Base-by-base conservation (phyloP, 2,797 vertebrate genomes). In the Micropoecilia bifurca region DNA sequence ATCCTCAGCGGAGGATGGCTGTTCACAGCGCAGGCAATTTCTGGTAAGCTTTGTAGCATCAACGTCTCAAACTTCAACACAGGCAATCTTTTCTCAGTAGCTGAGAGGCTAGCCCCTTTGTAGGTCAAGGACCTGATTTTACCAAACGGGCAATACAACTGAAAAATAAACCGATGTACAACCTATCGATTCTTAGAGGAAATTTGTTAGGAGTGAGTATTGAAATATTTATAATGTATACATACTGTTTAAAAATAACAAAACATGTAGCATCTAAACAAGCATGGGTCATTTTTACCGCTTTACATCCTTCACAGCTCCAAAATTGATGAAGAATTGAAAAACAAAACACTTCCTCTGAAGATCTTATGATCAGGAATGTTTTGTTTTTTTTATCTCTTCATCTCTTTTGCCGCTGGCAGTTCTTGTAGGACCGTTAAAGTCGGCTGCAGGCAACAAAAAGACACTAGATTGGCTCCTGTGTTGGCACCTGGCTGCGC, bases 401-500 rank as follows among this genome's bases (percentile, higher is more conserved):
- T 36, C 3, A 0, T 43, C 55, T 61, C 41, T 61, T 43, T 41
- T 1, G 41, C 74, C 41, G 41, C 53, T 2, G 18, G 74, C 74
- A 13, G 7, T 59, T 33, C 41, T 33, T 30, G 39, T 25, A 13
- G 41, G 16, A 8, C 55, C 41, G 41, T 75, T 75, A 46, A 16
- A 45, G 41, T 20, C 74, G 20, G 73, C 39, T 28, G 47, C 72
- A 74, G 50, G 73, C 73, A 10, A 39, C 50, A n/a, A 41, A 61
- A 61, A 43, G 74, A 45, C 41, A 9, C 39, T n/a, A 9, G 53
- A 45, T 55, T 28, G 73, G 81, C 84, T 82, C 84, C 66, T 59
- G 85, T 85, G 84, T 69, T 73, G 83, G 76, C 66, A 88, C 85
- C 88, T 82, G 46, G 73, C 55, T 83, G 82, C 47, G 6, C 87